Evolutionary conservation across 2,113 vertebrate species (phyloP).

Genomic region (Gasterosteus nipponicus): DNA sequence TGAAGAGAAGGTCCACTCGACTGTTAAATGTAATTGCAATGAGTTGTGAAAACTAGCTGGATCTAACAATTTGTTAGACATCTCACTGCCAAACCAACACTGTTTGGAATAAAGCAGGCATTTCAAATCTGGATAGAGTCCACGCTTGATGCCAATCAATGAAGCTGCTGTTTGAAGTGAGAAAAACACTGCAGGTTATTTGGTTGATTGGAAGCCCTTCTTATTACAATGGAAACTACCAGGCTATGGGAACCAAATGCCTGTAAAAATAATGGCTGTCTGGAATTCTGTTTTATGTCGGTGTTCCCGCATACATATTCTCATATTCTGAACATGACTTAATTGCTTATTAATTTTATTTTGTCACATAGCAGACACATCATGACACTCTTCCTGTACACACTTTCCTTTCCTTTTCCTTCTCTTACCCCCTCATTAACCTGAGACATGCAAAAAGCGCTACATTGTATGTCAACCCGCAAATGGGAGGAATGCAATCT

Average conservation of each 20-base stretch:
- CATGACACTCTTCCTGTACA: conserved; percentile 2
- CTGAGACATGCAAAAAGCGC: conserved; percentile 10
- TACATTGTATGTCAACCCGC: conserved; percentile 23
- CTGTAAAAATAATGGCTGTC: conserved; percentile 52
- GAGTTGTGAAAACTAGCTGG: conserved; percentile 26
- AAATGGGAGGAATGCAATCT: conserved; percentile 17
- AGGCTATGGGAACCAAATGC: conserved; percentile 45
- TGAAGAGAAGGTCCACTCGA: conserved; percentile 19
- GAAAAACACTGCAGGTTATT: conserved; percentile 39
- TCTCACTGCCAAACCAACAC: conserved; percentile 8
- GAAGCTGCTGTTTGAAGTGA: conserved; percentile 45
- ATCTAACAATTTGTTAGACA: conserved; percentile 16
- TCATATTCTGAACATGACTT: conserved; percentile 39
- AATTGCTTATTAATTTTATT: conserved; percentile 44
- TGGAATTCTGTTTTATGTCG: conserved; percentile 55
- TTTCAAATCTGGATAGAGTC: conserved; percentile 17
- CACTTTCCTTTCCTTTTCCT: background rate
- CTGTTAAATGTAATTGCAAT: conserved; percentile 39
- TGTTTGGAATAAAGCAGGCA: conserved; percentile 24
- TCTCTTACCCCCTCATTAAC: conserved; percentile 34
- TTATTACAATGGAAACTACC: conserved; percentile 28
- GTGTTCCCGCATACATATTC: conserved; percentile 32
- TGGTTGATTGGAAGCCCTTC: conserved; percentile 32
- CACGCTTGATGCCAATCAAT: conserved; percentile 40
- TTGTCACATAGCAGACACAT: conserved; percentile 30